A percentile compares a stretch with the other conserved stretches of the same genome.
Evolutionary conservation across 2,797 vertebrate genomes (phyloP).

Genomic region (Tapera naevia): DNA sequence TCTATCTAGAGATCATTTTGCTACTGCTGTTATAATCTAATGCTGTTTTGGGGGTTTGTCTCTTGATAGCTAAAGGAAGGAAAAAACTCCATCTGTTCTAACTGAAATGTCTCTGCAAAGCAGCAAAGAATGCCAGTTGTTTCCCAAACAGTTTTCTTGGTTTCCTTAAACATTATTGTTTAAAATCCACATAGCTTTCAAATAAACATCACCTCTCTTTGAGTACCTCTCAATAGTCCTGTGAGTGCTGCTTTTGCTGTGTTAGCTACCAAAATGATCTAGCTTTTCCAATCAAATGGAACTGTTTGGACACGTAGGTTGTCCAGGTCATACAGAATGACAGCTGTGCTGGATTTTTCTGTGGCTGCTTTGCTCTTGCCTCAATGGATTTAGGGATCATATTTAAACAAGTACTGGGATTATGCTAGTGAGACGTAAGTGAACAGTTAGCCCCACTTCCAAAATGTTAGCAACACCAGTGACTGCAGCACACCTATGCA

Average conservation of each 20-base stretch:
- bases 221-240: neutral
- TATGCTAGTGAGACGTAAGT: neutral
- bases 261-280: neutral
- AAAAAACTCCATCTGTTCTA: neutral
- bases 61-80: neutral
- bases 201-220: neutral
- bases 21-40: neutral
- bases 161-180: neutral
- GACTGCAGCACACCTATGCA: neutral
- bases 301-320: neutral
- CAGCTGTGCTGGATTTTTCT: neutral
- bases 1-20: neutral
- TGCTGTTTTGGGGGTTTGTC: neutral
- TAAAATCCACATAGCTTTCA: neutral
- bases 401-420: neutral
- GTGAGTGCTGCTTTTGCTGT: neutral
- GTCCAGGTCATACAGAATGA: neutral
- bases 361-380: neutral
- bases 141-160: neutral
- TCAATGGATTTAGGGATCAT: neutral
- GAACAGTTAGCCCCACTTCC: neutral
- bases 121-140: neutral
- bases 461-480: neutral
- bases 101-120: neutral
- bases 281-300: neutral